These are phyloP conservation scores for Psittacula echo DNA, from an alignment of 2,797 vertebrate genomes.

Conservation along the genomic window DNA sequence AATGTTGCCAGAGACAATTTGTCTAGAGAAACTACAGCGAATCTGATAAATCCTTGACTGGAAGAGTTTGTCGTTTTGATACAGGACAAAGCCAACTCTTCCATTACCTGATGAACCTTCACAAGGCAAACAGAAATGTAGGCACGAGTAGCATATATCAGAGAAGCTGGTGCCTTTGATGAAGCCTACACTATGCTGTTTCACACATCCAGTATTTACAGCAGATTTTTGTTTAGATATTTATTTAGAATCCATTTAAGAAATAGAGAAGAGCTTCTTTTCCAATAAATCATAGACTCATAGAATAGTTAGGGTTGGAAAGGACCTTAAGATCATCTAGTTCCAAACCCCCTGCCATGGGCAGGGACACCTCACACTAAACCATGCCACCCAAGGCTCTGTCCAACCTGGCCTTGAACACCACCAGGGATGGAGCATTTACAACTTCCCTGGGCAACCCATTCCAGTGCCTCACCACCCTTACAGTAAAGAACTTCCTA, in stretches of 20 bases:
- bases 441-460: too few species aligned
- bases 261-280: background rate
- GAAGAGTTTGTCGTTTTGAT: constrained; percentile 74
- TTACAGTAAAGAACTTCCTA: too few species aligned
- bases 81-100: constrained; percentile 68
- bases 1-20: constrained; percentile 38
- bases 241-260: background rate
- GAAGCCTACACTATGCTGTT: background rate
- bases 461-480: too few species aligned
- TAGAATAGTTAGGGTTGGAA: too few species aligned
- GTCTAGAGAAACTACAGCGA: constrained; percentile 12
- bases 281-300: background rate
- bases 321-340: too few species aligned
- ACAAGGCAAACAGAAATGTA: background rate
- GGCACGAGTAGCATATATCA: background rate
- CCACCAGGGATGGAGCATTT: too few species aligned
- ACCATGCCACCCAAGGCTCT: too few species aligned
- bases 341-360: too few species aligned
- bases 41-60: constrained; percentile 49
- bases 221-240: background rate
- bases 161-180: background rate
- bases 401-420: too few species aligned
- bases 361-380: too few species aligned
- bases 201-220: background rate
- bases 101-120: background rate